Base-by-base conservation (phyloP, 2,888 invertebrate genomes). In the Standfussiana lucernea region DNA sequence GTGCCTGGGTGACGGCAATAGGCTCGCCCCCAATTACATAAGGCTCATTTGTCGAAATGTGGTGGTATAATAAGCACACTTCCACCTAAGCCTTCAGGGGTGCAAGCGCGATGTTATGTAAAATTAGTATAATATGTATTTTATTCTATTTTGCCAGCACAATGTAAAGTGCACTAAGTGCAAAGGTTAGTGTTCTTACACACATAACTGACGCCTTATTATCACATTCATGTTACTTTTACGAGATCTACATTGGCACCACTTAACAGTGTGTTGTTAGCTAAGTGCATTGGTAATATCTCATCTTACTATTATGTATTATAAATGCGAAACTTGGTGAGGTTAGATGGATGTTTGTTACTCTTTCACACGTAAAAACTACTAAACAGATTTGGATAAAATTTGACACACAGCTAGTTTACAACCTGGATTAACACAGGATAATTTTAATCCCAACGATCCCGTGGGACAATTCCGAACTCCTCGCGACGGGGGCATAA, bases 221-320 rank as follows among this genome's bases (percentile, higher is more conserved):
- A 56, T 47, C 83, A 68, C 6, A n/a, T 5, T 28, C 1, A 28
- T 40, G 45, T 21, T 32, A 56, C 53, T 28, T 79, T 79, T 82
- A 79, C 67, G 40, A 79, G 37, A 40, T 53, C 67, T 53, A 10
- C 21, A 47, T 82, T 76, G 82, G 2, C 66, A 62, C 37, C 28
- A 37, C 28, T 62, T 67, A 67, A 53, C 50, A 21, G 13, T 37
- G 11, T 21, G 28, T 35, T 40, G 66, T 50, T 62, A 28, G n/a
- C 13, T 76, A 37, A 76, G 28, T 59, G n/a, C 28, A 47, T 62
- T 37, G 24, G 40, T 45, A 45, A 37, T n/a, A n/a, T n/a, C n/a
- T n/a, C n/a, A n/a, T n/a, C n/a, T n/a, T n/a, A n/a, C n/a, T n/a
- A n/a, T n/a, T n/a, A n/a, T n/a, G n/a, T n/a, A n/a, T n/a, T n/a